phyloP scores from a whole-genome alignment of 2,888 invertebrate species.

The Tenodera sinensis region DNA sequence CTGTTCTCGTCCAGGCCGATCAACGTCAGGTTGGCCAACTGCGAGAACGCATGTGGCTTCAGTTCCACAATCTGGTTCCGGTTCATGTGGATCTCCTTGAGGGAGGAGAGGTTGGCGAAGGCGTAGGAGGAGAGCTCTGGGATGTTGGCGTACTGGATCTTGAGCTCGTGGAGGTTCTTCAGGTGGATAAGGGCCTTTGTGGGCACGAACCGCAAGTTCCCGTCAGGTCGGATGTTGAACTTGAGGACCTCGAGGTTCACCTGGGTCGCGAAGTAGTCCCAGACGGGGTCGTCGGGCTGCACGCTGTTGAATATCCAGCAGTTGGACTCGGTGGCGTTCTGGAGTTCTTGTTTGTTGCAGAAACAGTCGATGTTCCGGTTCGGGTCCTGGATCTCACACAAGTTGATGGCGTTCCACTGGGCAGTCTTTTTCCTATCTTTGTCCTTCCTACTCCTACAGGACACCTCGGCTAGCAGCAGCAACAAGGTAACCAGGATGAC shows the following conservation, averaged over 20 bases:
- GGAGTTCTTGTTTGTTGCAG: constrained; percentile 57
- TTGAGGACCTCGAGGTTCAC: constrained; percentile 54
- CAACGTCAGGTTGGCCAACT: constrained; percentile 64
- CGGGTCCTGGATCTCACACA: constrained; percentile 53
- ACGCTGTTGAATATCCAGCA: constrained; percentile 73
- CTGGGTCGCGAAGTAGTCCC: constrained; percentile 72
- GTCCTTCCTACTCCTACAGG: not conserved
- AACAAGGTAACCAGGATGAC: not conserved
- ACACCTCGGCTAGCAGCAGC: not conserved
- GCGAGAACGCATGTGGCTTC: constrained; percentile 67
- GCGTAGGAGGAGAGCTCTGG: constrained; percentile 65
- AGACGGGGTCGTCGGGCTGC: constrained; percentile 48
- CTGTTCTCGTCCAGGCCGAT: constrained; percentile 69
- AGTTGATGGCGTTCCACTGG: constrained; percentile 41
- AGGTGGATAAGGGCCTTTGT: constrained; percentile 65
- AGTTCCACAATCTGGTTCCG: constrained; percentile 67
- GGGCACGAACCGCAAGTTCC: constrained; percentile 67
- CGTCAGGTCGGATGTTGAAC: constrained; percentile 67
- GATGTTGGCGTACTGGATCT: constrained; percentile 70
- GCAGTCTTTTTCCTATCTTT: constrained; percentile 14
- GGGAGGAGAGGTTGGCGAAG: constrained; percentile 67
- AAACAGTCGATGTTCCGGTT: constrained; percentile 57
- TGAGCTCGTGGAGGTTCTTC: constrained; percentile 61
- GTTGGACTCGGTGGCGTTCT: constrained; percentile 65
- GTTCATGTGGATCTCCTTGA: constrained; percentile 63